A percentile compares a stretch with the other conserved stretches of the same genome.
phyloP scores from a whole-genome alignment of 1,140 invertebrate species.

The Maniola jurtina region DNA sequence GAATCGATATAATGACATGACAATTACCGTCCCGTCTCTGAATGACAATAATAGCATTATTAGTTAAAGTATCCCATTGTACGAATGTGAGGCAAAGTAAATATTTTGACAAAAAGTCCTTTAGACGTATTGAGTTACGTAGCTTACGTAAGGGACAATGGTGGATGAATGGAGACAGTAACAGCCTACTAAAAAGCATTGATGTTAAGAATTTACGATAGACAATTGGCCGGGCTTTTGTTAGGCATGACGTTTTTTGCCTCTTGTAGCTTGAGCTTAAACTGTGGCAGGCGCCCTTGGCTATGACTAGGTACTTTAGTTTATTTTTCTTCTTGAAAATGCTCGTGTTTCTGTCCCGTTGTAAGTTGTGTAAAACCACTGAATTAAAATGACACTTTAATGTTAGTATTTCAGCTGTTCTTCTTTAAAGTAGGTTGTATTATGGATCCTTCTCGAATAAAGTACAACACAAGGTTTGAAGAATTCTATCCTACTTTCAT shows the following conservation, averaged over 20 bases:
- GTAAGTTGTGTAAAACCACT: too few species aligned
- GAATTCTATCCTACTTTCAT: too few species aligned
- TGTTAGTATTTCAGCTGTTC: too few species aligned
- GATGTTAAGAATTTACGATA: slow-evolving; percentile 25
- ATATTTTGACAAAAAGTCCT: slow-evolving; percentile 74
- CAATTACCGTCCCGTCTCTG: slow-evolving; percentile 53
- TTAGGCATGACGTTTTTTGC: slow-evolving; percentile 20
- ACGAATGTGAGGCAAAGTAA: slow-evolving; percentile 57
- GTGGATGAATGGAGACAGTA: slow-evolving; percentile 43
- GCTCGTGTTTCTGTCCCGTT: background rate
- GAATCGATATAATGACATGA: slow-evolving; percentile 51
- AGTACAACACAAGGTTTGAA: too few species aligned
- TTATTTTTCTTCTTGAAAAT: background rate
- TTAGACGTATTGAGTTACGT: slow-evolving; percentile 65
- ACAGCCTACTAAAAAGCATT: slow-evolving; percentile 48
- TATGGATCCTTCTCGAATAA: too few species aligned
- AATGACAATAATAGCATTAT: slow-evolving; percentile 64
- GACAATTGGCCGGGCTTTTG: slow-evolving; percentile 29
- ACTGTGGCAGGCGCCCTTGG: slow-evolving; percentile 2
- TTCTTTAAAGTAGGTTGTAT: too few species aligned
- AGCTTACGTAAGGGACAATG: slow-evolving; percentile 64
- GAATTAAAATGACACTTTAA: too few species aligned
- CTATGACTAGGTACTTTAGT: slow-evolving; percentile 5
- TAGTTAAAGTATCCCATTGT: slow-evolving; percentile 57
- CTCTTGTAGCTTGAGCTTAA: background rate